Conservation (phyloP, 2,113 vertebrate species). For the Cyphomyrus plagiostoma region DNA sequence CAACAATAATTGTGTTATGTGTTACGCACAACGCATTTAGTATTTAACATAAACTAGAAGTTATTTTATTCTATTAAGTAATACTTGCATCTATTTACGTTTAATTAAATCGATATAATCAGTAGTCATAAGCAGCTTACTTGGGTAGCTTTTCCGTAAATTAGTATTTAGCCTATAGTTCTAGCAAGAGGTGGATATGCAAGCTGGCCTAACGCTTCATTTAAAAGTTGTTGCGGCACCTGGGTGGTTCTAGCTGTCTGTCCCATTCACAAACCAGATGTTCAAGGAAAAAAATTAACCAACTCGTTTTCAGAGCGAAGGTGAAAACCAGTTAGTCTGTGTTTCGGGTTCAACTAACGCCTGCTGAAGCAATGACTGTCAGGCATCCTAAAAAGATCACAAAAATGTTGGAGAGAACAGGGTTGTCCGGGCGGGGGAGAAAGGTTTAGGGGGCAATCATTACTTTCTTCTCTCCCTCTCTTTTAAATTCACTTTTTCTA, state of each 20-base stretch:
- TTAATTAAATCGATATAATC: background rate
- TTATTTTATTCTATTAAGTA: background rate
- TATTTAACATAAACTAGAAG: background rate
- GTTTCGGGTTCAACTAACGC: constrained; percentile 18
- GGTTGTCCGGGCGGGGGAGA: constrained; percentile 21
- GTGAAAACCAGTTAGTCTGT: background rate
- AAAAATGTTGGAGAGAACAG: constrained; percentile 21
- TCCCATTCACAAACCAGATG: constrained; percentile 19
- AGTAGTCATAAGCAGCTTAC: background rate
- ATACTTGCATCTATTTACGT: background rate
- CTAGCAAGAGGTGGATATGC: background rate
- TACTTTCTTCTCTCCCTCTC: constrained; percentile 48
- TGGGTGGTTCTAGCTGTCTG: background rate
- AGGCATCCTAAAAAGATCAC: constrained; percentile 16
- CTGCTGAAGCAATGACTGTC: constrained; percentile 13
- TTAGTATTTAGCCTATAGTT: background rate
- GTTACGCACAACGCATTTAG: background rate
- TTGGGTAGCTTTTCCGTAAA: background rate
- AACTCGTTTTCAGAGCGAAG: background rate
- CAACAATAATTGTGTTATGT: background rate
- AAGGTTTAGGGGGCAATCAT: constrained; percentile 53
- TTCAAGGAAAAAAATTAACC: constrained; percentile 18
- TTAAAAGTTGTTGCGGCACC: background rate
- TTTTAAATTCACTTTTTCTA: constrained; percentile 47
- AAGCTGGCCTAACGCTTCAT: background rate